Base-by-base conservation (phyloP, 2,797 vertebrate species). In the Nyctibius grandis region DNA sequence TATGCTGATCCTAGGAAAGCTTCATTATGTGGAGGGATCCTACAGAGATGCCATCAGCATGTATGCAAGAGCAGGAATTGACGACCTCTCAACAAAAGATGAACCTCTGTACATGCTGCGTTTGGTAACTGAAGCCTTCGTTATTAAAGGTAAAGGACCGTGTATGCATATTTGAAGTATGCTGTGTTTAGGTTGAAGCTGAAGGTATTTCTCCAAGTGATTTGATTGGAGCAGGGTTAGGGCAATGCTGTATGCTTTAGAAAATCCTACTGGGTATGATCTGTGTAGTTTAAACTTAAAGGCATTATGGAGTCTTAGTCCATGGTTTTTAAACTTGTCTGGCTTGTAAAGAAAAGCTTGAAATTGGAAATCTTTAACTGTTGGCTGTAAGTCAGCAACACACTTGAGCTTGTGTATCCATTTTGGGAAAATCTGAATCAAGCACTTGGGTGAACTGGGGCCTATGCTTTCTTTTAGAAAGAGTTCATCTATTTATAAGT, bases 1-100 rank as follows among this genome's bases (percentile, higher is more conserved):
- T 82, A 98, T 99, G 96, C 97, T 99, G 85, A 98, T 99, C 84
- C 98, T 99, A 97, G 99, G 99, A 89, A 99, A 99, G 96, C 98
- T 99, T 92, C 98, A 99, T 96, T 99, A 99, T 4, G 98, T 99
- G 76, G 99, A 99, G 96, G 99, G 99, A 51, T 98, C 98, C 10
- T 99, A 99, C 97, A 97, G 99, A 90, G 99, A 99, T 36, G 99
- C 99, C 44, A 98, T 99, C 98, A 99, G 99, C 91, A 99, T 99
- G 99, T 99, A 99, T 34, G 99, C 99, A 12, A 98, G 98, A 89
- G 99, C 99, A 20, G 99, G 99, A 54, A 98, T 99, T 36, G 99
- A 99, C 60, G 99, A 99, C 88, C 97, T 99, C 67, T 98, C 98
- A 3, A 92, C 98, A 81, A 98, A 99, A 19, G 98, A 98, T 70